Conservation (phyloP, 2,113 vertebrate species). For the Lophochroa leadbeateri region DNA sequence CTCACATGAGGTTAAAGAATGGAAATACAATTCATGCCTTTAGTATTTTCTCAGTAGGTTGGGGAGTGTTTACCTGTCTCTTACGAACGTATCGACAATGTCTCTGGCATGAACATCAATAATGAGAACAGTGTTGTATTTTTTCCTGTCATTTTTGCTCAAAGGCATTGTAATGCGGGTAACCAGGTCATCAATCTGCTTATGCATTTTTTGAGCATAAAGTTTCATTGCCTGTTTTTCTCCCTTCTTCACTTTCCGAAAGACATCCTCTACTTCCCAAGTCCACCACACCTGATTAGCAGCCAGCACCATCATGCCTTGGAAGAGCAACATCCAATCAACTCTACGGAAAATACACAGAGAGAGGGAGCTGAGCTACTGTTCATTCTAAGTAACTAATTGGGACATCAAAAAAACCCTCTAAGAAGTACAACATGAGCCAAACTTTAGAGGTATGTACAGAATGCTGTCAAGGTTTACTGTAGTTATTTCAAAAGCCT, state of each 20-base stretch:
- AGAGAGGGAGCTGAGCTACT: neutral
- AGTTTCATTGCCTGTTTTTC: conserved; percentile 88
- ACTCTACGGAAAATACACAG: conserved; percentile 66
- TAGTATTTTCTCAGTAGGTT: fast-evolving
- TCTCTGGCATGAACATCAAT: conserved; percentile 96
- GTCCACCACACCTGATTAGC: conserved; percentile 98
- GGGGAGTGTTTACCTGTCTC: conserved; percentile 77
- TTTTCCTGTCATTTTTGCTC: conserved; percentile 88
- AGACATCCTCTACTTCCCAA: conserved; percentile 94
- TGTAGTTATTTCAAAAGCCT: neutral
- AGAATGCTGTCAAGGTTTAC: neutral
- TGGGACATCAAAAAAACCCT: neutral
- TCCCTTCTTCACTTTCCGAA: conserved; percentile 81
- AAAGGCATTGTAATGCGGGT: conserved; percentile 82
- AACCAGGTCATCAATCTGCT: conserved; percentile 90
- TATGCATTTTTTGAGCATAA: conserved; percentile 88
- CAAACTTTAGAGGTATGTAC: neutral
- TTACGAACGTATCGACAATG: conserved; percentile 89
- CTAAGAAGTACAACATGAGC: neutral
- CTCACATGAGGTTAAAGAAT: neutral
- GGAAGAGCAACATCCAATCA: conserved; percentile 95
- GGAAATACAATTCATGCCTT: fast-evolving
- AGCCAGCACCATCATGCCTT: conserved; percentile 96
- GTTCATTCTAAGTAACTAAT: neutral
- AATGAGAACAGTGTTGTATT: conserved; percentile 94